These are phyloP conservation scores for Mycetomoellerius zeteki DNA, from an alignment of 1,140 invertebrate species.

Conservation along the genomic window DNA sequence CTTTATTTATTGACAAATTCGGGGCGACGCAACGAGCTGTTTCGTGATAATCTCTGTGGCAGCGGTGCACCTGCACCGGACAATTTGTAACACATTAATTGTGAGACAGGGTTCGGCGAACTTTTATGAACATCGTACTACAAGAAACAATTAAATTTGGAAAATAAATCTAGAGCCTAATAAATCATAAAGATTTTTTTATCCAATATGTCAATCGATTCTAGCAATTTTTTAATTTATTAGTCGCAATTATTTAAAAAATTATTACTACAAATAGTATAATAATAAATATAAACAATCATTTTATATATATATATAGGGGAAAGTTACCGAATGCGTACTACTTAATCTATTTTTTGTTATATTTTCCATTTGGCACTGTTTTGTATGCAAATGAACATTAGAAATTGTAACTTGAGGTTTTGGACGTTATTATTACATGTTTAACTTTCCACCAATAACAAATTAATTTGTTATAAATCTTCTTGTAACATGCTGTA, in stretches of 20 bases:
- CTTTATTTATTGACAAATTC: constrained; percentile 55
- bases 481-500: too few relatives aligned
- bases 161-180: background rate
- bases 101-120: background rate
- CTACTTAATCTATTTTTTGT: too few relatives aligned
- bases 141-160: background rate
- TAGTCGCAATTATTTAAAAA: background rate
- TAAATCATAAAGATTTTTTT: background rate
- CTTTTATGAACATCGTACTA: background rate
- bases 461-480: too few relatives aligned
- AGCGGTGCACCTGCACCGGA: constrained; percentile 2
- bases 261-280: background rate
- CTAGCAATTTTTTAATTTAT: background rate
- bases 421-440: too few relatives aligned
- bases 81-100: constrained; percentile 47
- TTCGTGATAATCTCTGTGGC: constrained; percentile 42
- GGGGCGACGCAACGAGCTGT: constrained; percentile 37
- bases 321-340: too few relatives aligned
- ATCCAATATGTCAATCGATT: background rate
- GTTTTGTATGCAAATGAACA: too few relatives aligned
- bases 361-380: too few relatives aligned
- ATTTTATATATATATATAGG: too few relatives aligned
- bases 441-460: too few relatives aligned
- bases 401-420: too few relatives aligned
- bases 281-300: too few relatives aligned